Percentiles rank a stretch among this genome's conserved stretches.
These are phyloP conservation scores for Ptychobarbus kaznakovi DNA, from an alignment of 2,797 vertebrate species.

Conservation along the genomic window DNA sequence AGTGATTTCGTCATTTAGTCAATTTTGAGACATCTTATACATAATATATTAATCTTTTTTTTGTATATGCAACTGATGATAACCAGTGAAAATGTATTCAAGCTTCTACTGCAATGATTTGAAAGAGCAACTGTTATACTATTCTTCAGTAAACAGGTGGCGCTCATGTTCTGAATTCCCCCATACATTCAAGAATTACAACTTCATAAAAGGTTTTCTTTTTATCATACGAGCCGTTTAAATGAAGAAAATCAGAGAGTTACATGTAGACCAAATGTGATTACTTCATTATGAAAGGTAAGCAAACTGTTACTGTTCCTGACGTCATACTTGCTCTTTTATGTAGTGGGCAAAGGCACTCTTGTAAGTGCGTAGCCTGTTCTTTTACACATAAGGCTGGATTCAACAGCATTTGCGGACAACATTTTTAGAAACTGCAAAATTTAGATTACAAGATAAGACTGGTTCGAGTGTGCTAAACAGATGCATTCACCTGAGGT, in stretches of 20 bases:
- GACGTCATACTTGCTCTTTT: neutral
- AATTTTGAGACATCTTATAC: neutral
- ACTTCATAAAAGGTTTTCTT: conserved; percentile 1
- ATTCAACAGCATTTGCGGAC: neutral
- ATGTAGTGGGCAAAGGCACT: neutral
- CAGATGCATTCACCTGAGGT: neutral
- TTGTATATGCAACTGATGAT: neutral
- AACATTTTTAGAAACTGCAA: neutral
- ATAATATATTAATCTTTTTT: neutral
- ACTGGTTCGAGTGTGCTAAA: neutral
- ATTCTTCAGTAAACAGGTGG: conserved; percentile 48
- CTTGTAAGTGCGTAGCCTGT: neutral
- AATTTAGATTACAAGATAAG: neutral
- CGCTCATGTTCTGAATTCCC: conserved; percentile 53
- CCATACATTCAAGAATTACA: conserved; percentile 3
- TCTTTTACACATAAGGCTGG: neutral
- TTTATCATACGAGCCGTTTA: neutral
- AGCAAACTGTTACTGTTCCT: neutral
- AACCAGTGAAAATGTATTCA: neutral
- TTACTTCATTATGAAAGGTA: neutral
- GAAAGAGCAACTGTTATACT: neutral
- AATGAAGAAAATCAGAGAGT: too few relatives aligned
- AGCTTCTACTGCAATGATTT: neutral
- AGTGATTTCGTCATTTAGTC: neutral
- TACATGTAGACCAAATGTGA: neutral